Base-by-base conservation (phyloP, 2,113 vertebrate genomes). In the Ctenodactylus gundi region DNA sequence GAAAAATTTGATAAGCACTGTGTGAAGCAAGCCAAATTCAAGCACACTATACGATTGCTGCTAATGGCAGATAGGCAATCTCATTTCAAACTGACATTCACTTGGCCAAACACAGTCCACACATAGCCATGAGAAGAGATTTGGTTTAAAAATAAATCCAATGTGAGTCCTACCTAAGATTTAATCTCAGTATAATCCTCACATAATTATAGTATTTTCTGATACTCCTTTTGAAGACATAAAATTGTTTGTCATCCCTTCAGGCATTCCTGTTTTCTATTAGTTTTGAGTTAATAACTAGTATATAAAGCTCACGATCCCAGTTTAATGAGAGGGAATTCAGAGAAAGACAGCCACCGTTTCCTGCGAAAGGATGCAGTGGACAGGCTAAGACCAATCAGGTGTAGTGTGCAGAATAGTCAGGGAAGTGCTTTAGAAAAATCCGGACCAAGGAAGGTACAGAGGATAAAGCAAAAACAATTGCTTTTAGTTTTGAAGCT, bases 101-200 rank as follows among this genome's bases (percentile, higher is more conserved):
- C 25, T n/a, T 18, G 53, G 3, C 44, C 36, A 31, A 5, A 49
- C 58, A 73, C 1, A 11, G 41, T 55, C 76, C 20, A 49, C 62
- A 70, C 76, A 55, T 36, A 93, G 31, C 44, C 49, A 67, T 17
- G 85, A 44, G 80, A 64, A 94, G 15, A 85, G 39, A 86, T 83
- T n/a, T 77, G 1, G 12, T 82, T 97, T 94, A 70, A 94, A 91
- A 96, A 84, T 81, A 93, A 95, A 86, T 65, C 8, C 31, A 91
- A 72, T 80, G 9, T 39, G 23, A 88, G 21, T 21, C 10, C 13
- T 80, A 53, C 20, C 9, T 91, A 86, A 80, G 75, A 83, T 94
- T 73, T 92, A 91, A 80, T 93, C 51, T 88, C 72, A 87, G 4
- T 91, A 46, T 84, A 81, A 84, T 73, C 34, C 29, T 72, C 31